Conservation (phyloP, 2,113 vertebrate species). For the Oreocharis arfaki region DNA sequence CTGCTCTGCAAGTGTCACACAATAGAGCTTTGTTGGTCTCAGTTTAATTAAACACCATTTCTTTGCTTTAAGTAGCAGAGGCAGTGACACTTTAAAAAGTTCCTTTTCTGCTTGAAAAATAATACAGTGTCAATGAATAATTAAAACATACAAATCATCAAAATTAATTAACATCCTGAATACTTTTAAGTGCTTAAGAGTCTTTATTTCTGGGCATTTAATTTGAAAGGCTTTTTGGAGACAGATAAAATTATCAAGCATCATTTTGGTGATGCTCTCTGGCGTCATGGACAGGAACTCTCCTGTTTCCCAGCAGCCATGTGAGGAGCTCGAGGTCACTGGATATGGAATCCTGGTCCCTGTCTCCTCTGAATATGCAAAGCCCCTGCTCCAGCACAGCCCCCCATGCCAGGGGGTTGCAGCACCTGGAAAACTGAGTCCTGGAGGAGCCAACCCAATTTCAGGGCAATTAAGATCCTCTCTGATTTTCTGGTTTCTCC, state of each 20-base stretch:
- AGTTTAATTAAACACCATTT: slow-evolving; percentile 37
- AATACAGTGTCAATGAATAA: neutral
- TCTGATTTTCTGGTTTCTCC: neutral
- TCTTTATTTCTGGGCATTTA: neutral
- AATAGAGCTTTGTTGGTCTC: slow-evolving; percentile 68
- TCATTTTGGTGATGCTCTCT: neutral
- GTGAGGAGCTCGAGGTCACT: neutral
- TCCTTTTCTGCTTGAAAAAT: slow-evolving; percentile 14
- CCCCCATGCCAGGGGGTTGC: fast-evolving
- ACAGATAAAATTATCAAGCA: neutral
- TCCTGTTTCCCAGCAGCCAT: neutral
- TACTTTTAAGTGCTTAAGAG: neutral
- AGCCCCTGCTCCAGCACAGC: neutral
- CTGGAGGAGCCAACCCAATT: neutral
- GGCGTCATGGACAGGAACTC: neutral
- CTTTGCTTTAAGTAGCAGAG: slow-evolving; percentile 27
- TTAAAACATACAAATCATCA: neutral
- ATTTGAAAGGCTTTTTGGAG: neutral
- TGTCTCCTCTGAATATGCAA: neutral
- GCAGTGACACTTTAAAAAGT: slow-evolving; percentile 1
- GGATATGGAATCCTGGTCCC: neutral
- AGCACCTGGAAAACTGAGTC: neutral
- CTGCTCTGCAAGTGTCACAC: slow-evolving; percentile 29
- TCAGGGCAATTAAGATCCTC: neutral
- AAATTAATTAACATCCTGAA: slow-evolving; percentile 11